Conservation (phyloP, 2,113 vertebrate species). For the Platycercus adscitus region DNA sequence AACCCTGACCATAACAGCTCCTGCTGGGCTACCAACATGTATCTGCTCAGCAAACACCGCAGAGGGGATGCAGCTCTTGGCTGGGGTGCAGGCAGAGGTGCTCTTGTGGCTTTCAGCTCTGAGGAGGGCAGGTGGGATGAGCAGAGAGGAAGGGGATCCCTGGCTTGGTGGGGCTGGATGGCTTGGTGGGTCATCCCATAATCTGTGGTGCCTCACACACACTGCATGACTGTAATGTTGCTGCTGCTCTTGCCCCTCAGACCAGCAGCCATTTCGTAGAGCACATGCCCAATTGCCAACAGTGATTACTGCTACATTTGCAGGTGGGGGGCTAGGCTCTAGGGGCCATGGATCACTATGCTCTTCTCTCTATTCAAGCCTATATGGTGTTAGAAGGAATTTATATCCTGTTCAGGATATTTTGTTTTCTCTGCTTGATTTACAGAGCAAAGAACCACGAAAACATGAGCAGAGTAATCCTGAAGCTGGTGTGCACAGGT, state of each 20-base stretch:
- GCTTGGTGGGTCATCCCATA: not conserved
- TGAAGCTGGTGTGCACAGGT: not conserved
- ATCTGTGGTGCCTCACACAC: not conserved
- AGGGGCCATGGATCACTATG: not conserved
- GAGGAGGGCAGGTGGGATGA: not conserved
- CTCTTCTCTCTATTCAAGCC: not conserved
- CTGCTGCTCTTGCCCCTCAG: not conserved
- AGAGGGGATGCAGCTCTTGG: not conserved
- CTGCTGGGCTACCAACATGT: rapidly evolving
- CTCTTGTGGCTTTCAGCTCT: not conserved
- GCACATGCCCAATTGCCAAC: not conserved
- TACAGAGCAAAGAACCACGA: not conserved
- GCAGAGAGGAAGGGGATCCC: not conserved
- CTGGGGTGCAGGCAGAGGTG: not conserved
- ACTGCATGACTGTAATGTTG: not conserved
- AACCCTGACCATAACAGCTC: rapidly evolving
- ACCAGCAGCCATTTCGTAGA: not conserved
- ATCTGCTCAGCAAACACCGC: not conserved
- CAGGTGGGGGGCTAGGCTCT: not conserved
- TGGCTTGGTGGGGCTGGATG: rapidly evolving
- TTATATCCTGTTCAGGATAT: not conserved
- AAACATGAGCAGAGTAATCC: not conserved
- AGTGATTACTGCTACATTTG: not conserved
- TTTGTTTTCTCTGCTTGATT: not conserved
- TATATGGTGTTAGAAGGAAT: not conserved